phyloP scores from a whole-genome alignment of 2,113 vertebrate genomes.

The Podiceps cristatus region DNA sequence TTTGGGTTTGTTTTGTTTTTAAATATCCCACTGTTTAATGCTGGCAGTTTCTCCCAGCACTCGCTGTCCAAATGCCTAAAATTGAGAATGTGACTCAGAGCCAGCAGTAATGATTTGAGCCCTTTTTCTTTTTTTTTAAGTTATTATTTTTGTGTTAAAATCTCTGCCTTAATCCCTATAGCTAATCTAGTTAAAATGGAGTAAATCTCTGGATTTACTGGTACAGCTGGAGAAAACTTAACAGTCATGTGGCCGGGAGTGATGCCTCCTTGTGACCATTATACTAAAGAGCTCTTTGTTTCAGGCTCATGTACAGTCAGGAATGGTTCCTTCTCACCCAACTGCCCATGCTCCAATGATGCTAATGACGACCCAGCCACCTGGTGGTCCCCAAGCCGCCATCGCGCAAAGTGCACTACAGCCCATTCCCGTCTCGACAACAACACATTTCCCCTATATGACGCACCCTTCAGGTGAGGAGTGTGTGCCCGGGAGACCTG shows the following conservation, averaged over 20 bases:
- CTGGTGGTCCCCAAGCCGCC: slow-evolving; percentile 91
- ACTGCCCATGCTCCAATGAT: slow-evolving; percentile 94
- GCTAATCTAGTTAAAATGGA: neutral
- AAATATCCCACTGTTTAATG: neutral
- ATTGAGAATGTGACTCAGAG: neutral
- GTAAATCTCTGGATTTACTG: slow-evolving; percentile 24
- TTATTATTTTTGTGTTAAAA: neutral
- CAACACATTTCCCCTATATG: slow-evolving; percentile 89
- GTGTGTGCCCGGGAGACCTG: slow-evolving; percentile 82
- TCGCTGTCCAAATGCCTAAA: neutral
- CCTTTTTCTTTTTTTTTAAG: neutral
- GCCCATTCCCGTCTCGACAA: slow-evolving; percentile 92
- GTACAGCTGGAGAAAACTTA: slow-evolving; percentile 13
- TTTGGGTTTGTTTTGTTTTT: neutral
- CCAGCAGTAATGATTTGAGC: slow-evolving; percentile 5
- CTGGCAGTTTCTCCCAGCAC: neutral
- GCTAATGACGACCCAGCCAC: slow-evolving; percentile 97
- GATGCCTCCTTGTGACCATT: slow-evolving; percentile 58
- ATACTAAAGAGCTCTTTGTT: slow-evolving; percentile 81
- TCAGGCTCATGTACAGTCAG: slow-evolving; percentile 99
- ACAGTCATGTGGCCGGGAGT: slow-evolving; percentile 49
- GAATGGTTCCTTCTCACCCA: slow-evolving; percentile 94
- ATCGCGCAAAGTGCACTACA: slow-evolving; percentile 94
- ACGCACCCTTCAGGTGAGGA: slow-evolving; percentile 88
- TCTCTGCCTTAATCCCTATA: slow-evolving; percentile 17